Conservation (phyloP, 2,113 vertebrate species). For the Bubalus kerabau region DNA sequence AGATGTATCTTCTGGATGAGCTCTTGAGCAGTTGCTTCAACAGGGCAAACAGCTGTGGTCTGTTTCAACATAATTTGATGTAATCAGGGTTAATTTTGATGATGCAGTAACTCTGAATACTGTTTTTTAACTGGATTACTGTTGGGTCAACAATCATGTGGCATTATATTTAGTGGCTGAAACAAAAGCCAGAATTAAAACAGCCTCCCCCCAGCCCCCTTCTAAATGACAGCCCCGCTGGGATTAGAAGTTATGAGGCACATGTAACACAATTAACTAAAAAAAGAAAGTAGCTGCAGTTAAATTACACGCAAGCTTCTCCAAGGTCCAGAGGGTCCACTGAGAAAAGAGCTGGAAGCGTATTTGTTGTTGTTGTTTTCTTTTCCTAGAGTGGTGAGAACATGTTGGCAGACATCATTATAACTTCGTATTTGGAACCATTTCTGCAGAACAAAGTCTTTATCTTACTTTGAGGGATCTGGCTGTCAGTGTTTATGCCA, state of each 20-base stretch:
- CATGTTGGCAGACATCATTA: background rate
- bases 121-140: conserved; percentile 82
- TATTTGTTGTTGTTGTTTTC: conserved; percentile 41
- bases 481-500: background rate
- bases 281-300: conserved; percentile 73
- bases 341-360: background rate
- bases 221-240: conserved; percentile 65
- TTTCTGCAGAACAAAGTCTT: background rate
- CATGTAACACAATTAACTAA: conserved; percentile 68
- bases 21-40: conserved; percentile 76
- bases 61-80: conserved; percentile 83
- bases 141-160: conserved; percentile 81
- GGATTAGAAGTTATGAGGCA: conserved; percentile 65
- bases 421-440: conserved; percentile 12
- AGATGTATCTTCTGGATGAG: conserved; percentile 65
- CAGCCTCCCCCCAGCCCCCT: conserved; percentile 62
- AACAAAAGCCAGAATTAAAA: conserved; percentile 85
- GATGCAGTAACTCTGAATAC: conserved; percentile 81
- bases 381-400: conserved; percentile 39
- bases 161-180: conserved; percentile 79
- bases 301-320: background rate
- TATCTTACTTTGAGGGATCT: background rate
- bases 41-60: conserved; percentile 82
- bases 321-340: background rate
- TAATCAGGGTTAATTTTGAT: conserved; percentile 83